phyloP scores from a whole-genome alignment of 1,140 invertebrate genomes.

The Branchinecta lindahli region DNA sequence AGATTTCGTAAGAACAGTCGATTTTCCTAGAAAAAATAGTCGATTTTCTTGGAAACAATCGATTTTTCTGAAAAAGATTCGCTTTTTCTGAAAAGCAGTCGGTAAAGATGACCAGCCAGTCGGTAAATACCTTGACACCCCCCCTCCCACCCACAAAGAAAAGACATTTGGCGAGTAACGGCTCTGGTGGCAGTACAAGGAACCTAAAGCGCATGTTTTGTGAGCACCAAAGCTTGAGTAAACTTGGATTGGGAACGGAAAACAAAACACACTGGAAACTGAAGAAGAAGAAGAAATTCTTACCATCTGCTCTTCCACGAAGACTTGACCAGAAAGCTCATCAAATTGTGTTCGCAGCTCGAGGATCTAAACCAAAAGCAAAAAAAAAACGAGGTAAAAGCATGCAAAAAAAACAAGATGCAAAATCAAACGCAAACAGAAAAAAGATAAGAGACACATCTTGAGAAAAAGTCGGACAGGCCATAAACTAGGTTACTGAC shows the following conservation, averaged over 20 bases:
- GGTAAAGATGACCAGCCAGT: no score
- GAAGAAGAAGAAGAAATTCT: constrained; percentile 12
- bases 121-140: no score
- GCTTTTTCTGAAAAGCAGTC: no score
- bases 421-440: constrained; percentile 11
- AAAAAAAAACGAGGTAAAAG: constrained; percentile 9
- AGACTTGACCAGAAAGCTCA: no score
- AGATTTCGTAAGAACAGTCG: no score
- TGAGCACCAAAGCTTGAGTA: no score
- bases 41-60: no score
- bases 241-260: no score
- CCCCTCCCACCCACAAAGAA: not conserved
- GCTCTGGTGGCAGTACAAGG: constrained; percentile 6
- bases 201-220: no score
- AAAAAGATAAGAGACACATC: constrained; percentile 5
- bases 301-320: not conserved
- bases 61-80: no score
- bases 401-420: constrained; percentile 8
- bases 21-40: no score
- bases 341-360: not conserved
- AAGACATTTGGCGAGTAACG: not conserved
- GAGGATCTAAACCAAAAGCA: constrained; percentile 10
- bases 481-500: no score
- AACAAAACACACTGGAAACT: constrained; percentile 11
- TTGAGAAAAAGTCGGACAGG: constrained; percentile 7